A percentile compares a stretch with the other conserved stretches of the same genome.
phyloP scores from a whole-genome alignment of 2,888 invertebrate species.

The Labia minor region DNA sequence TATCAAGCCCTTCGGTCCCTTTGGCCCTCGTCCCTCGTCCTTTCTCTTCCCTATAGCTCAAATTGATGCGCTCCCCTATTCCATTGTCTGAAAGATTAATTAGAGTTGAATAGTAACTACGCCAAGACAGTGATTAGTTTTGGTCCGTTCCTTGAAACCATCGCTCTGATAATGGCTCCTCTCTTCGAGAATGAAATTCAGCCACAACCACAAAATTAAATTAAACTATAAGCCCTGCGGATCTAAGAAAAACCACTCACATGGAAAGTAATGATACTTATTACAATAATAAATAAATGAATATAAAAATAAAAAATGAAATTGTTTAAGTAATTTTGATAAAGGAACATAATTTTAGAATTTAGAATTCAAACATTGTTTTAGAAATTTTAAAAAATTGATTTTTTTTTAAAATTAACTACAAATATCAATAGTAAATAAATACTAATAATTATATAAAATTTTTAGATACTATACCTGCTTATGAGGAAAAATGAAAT shows the following conservation, averaged over 20 bases:
- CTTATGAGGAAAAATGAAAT: too few relatives aligned
- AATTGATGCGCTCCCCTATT: neutral
- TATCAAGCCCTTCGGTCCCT: conserved; percentile 3
- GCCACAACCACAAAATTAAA: neutral
- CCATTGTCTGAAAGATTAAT: conserved; percentile 5
- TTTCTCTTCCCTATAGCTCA: neutral
- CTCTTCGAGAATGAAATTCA: neutral
- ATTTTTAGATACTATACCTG: too few relatives aligned
- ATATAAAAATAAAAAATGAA: too few relatives aligned
- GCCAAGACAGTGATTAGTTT: conserved; percentile 13
- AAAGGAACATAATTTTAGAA: too few relatives aligned
- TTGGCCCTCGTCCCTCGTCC: neutral
- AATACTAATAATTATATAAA: too few relatives aligned
- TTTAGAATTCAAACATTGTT: too few relatives aligned
- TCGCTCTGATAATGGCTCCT: neutral
- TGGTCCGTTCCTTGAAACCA: neutral
- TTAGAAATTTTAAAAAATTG: too few relatives aligned
- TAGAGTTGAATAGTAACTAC: conserved; percentile 13
- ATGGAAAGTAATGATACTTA: neutral
- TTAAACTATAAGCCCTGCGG: neutral
- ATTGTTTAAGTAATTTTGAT: too few relatives aligned
- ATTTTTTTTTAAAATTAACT: too few relatives aligned
- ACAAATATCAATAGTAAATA: too few relatives aligned
- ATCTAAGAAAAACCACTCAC: neutral
- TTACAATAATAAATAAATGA: neutral